Conservation (phyloP, 2,113 vertebrate species). For the Scolopax mira region DNA sequence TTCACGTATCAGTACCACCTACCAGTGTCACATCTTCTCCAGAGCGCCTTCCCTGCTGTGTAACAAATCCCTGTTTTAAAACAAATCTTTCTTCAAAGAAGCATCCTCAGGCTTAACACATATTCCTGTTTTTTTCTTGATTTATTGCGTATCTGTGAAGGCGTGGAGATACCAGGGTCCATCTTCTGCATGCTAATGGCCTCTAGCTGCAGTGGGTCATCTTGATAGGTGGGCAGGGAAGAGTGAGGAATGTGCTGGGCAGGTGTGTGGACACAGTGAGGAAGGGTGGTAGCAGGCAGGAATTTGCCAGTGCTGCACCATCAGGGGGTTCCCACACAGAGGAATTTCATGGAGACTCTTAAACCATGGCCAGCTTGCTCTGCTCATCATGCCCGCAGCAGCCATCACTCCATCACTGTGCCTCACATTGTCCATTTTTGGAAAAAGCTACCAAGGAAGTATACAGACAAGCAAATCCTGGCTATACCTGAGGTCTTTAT, state of each 20-base stretch:
- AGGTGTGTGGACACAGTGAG: fast-evolving
- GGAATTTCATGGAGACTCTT: background rate
- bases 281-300: background rate
- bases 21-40: background rate
- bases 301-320: background rate
- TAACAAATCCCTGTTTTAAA: background rate
- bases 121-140: background rate
- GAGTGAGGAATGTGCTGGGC: background rate
- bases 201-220: background rate
- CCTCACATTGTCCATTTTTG: background rate
- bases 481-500: background rate
- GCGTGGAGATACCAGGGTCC: background rate
- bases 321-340: background rate
- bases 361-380: background rate
- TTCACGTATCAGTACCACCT: background rate
- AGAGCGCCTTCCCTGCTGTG: background rate
- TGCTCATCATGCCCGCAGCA: background rate
- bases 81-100: background rate
- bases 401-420: background rate
- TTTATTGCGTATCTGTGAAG: background rate
- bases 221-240: background rate
- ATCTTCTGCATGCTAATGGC: background rate
- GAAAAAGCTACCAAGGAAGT: background rate
- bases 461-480: background rate
- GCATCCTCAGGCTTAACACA: background rate